Evolutionary conservation across 2,113 vertebrate species (phyloP), one percentile per base, ranked within the genome.

Genomic region (Centropristis striata): DNA sequence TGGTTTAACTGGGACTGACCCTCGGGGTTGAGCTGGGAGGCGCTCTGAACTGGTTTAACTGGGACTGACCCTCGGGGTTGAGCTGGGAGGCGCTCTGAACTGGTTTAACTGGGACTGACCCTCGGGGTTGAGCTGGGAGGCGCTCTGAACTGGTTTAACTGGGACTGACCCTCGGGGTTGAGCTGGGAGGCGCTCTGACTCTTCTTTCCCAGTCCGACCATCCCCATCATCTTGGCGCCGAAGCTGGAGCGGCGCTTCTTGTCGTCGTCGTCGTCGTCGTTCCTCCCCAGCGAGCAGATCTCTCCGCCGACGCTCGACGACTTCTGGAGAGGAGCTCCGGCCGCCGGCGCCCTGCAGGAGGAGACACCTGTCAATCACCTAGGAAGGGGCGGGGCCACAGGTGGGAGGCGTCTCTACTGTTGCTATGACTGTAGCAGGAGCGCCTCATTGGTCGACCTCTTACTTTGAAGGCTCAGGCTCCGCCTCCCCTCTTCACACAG

Each of bases 201-300:
- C 89, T 98, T 99, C 75, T 97, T 94, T 0, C 97, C 97, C 6
- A 99, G 95, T 49, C 98, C 98, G 25, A 99, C 97, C 21, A 99
- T 98, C 49, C 97, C 98, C 32, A 98, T 97, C 97, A 99, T 96
- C 90, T 96, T 97, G 0, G 97, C 97, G 6, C 98, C 97, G 0
- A 99, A 96, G 88, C 98, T 99, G 18, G 97, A 97, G 57, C 98
- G 97, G 0, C 98, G 93, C 92, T 99, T 99, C 79, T 98, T 98
- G 90, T 98, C 88, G 0, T 96, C 90, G 0, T 97, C 90, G 0
- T 96, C 98, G 27, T 98, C 98, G 0, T 99, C 98, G 0, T 55
- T 97, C 86, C 96, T 95, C 74, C 97, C 96, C 76, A 99, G 84
- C 0, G 96, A 97, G 88, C 97, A 99, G 93, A 99, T 96, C 80